Conservation (phyloP, 2,888 invertebrate genomes). For the Bhutanitis thaidina region DNA sequence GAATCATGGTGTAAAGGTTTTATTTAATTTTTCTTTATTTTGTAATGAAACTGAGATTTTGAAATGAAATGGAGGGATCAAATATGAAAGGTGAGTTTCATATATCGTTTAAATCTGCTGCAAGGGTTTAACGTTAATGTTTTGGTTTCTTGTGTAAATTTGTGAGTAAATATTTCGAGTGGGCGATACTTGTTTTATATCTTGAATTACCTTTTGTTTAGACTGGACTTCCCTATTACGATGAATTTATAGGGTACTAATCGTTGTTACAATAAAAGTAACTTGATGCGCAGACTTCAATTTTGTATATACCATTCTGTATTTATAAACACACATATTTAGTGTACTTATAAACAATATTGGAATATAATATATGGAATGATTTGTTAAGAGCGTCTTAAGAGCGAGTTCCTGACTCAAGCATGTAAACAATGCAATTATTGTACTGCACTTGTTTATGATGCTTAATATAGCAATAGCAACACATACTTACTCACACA, state of each 20-base stretch:
- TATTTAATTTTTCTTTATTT: constrained; percentile 33
- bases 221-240: constrained; percentile 30
- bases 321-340: too few species aligned
- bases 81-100: constrained; percentile 50
- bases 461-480: constrained; percentile 4
- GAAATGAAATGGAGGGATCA: constrained; percentile 69
- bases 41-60: constrained; percentile 33
- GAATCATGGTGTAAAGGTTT: constrained; percentile 31
- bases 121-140: constrained; percentile 7
- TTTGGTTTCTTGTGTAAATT: constrained; percentile 40
- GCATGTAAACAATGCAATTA: constrained; percentile 4
- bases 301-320: too few species aligned
- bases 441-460: background rate
- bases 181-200: constrained; percentile 62
- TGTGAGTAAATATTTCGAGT: constrained; percentile 57
- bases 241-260: constrained; percentile 6
- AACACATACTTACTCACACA: constrained; percentile 3
- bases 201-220: constrained; percentile 65
- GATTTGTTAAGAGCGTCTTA: too few species aligned
- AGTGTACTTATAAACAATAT: too few species aligned
- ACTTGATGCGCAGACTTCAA: too few species aligned
- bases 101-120: background rate
- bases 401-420: too few species aligned
- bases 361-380: too few species aligned
- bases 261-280: background rate